These are phyloP conservation scores for Xiphias gladius DNA, from an alignment of 2,113 vertebrate genomes.

Conservation along the genomic window DNA sequence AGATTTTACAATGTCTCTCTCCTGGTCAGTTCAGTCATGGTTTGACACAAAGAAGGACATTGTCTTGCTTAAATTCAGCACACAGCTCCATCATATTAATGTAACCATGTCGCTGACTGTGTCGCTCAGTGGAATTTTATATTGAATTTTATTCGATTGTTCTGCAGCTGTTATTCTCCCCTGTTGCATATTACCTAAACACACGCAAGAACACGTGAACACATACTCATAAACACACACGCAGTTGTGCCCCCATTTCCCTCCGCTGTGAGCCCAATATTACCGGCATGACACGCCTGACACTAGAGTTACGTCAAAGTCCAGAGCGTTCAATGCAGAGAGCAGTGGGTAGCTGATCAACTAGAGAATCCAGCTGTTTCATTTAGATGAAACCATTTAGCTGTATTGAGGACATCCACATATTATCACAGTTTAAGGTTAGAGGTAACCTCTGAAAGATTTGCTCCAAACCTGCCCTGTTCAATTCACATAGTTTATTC, in stretches of 20 bases:
- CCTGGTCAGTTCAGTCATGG: neutral
- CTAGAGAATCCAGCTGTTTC: neutral
- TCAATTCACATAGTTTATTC: conserved; percentile 14
- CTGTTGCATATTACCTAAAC: neutral
- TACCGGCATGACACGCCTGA: neutral
- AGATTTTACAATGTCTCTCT: neutral
- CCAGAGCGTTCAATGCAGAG: neutral
- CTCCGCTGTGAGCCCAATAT: neutral
- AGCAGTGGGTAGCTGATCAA: neutral
- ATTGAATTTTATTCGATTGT: conserved; percentile 25
- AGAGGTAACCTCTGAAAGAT: conserved; percentile 15
- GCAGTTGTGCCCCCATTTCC: neutral
- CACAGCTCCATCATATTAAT: conserved; percentile 22
- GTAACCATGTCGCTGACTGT: neutral
- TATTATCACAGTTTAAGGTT: conserved; percentile 30
- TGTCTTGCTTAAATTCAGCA: conserved; percentile 1
- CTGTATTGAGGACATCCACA: conserved; percentile 22
- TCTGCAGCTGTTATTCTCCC: neutral
- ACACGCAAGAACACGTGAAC: neutral
- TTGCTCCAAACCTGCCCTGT: neutral
- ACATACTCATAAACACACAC: neutral
- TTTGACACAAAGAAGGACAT: conserved; percentile 2
- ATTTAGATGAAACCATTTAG: conserved; percentile 31
- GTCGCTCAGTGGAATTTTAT: conserved; percentile 40
- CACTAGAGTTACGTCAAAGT: neutral